Base-by-base conservation (phyloP, 92 coral and sea anemone genomes). In the Heteractis magnifica region DNA sequence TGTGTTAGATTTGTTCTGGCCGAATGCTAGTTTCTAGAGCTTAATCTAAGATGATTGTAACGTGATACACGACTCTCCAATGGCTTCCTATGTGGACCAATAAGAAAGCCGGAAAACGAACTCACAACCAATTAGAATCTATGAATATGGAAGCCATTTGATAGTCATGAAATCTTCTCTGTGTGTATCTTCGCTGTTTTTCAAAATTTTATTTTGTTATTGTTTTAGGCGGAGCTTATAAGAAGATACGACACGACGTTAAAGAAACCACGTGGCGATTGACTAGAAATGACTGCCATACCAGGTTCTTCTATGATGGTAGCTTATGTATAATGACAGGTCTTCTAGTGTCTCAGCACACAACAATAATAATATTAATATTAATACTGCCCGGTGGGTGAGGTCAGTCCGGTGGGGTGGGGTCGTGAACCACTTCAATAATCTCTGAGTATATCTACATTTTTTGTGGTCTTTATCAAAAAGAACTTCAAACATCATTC, bases 181-280 rank as follows among this genome's bases (percentile, higher is more conserved):
- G 10, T 48, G 20, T 12, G 49, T 82, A 11, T 75, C 8, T 6
- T 82, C 8, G 44, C 15, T 18, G 71, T 21, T 52, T 73, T 79
- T 2, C 52, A 52, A 18, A 75, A 26, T 72, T 12, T 65, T 26
- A 48, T 80, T 71, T 4, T 76, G 49, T 56, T 26, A 1, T 34
- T 34, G 44, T 2, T 34, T n/a, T 88, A 97, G 99, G 99, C 97
- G 87, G 98, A 97, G 88, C 86, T 97, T 81, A 97, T 97, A 72
- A 93, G 99, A 23, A 93, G 99, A 49, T 97, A 97, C 81, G 99
- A 97, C 82, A 97, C 99, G 19, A 97, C 95, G 16, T 94, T 97
- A 56, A 97, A 97, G 85, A 97, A 97, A 52, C 99, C 99, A 13
- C 93, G 98, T 68, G 99, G 99, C 72, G 99, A 94, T 53, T 89